Conservation (phyloP, 2,888 invertebrate genomes). For the Prosapia bicincta region DNA sequence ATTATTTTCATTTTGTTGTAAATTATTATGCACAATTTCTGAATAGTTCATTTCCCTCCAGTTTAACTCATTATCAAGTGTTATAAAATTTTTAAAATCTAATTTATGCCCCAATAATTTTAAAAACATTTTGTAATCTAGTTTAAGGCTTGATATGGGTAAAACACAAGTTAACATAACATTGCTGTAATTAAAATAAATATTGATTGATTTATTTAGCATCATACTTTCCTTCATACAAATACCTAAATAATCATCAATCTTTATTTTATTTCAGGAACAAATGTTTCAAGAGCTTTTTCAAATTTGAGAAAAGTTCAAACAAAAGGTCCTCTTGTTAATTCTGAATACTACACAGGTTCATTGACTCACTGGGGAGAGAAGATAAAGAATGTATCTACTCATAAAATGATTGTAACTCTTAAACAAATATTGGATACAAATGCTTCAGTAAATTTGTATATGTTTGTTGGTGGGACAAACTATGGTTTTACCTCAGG, state of each 20-base stretch:
- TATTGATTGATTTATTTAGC: too few species aligned
- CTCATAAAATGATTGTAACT: constrained; percentile 52
- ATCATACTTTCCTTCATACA: too few species aligned
- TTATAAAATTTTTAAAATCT: too few species aligned
- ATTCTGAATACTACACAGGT: constrained; percentile 89
- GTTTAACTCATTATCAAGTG: too few species aligned
- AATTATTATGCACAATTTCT: too few species aligned
- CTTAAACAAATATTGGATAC: constrained; percentile 54
- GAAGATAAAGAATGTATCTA: constrained; percentile 43
- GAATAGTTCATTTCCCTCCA: too few species aligned
- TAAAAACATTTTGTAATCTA: too few species aligned
- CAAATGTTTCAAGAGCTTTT: constrained; percentile 31
- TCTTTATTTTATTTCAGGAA: not conserved
- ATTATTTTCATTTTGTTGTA: too few species aligned
- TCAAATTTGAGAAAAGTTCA: constrained; percentile 45
- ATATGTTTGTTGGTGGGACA: constrained; percentile 90
- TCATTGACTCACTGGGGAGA: constrained; percentile 91
- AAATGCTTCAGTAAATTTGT: constrained; percentile 72
- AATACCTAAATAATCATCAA: not conserved
- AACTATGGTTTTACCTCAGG: constrained; percentile 68
- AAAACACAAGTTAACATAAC: too few species aligned
- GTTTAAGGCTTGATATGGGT: too few species aligned
- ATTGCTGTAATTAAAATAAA: too few species aligned
- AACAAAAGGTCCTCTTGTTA: constrained; percentile 74
- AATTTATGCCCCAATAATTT: too few species aligned